Base-by-base conservation (phyloP, 2,113 vertebrate genomes). In the Oreochromis spilurus region DNA sequence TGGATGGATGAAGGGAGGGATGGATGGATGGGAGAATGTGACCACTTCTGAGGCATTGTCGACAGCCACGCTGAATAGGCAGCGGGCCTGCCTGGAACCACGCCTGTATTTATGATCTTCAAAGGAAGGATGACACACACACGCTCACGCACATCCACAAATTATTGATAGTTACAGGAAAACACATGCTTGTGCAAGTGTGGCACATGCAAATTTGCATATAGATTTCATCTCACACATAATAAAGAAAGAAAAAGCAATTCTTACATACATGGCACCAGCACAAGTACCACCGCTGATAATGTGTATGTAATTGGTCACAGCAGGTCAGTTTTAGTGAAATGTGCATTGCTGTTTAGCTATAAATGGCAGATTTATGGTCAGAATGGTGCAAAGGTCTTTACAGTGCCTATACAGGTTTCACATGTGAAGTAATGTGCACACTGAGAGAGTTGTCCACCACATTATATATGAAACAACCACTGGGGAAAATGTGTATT, bases 21-120 rank as follows among this genome's bases (percentile, higher is more conserved):
- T 84, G 89, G 89, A 91, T 89, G 87, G 89, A 94, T 93, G 89
- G 87, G 87, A 91, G 90, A 91, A 91, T 89, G 88, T 94, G 84
- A 95, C 95, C 95, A 96, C 95, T 96, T 96, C 95, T 93, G 91
- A 96, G 72, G 93, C 92, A 95, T 95, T 95, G 95, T 95, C 89
- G 89, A 95, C 95, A 93, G 91, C 93, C 94, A 88, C 57, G 84
- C 92, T 90, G 94, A 95, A 95, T 86, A 93, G 94, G 92, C 91
- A 92, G 88, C 86, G 52, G 87, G 91, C 91, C 91, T 91, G 90
- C 84, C 82, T 92, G 90, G 93, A 93, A 90, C 92, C 91, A 93
- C 92, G 91, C 93, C 95, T 78, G 93, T 94, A 93, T 95, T 95
- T 95, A 94, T 95, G 93, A 94, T 91, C 94, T 94, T 95, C 93